Percentiles rank a stretch among this genome's conserved stretches.
These are phyloP conservation scores for Pyralis farinalis DNA, from an alignment of 2,888 invertebrate species.

Conservation along the genomic window DNA sequence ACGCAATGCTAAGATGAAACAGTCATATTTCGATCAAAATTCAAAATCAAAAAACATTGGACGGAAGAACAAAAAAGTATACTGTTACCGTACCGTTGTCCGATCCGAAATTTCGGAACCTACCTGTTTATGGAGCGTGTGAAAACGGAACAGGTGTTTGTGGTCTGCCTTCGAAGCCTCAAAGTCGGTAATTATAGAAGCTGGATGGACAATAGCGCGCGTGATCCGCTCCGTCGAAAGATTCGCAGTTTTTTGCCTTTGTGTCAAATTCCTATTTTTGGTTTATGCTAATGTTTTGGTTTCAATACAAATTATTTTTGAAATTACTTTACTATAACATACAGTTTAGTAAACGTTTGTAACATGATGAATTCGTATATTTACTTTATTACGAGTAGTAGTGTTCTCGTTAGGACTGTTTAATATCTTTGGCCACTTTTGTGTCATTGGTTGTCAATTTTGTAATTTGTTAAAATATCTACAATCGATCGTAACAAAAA, in stretches of 20 bases:
- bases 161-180: conserved; percentile 20
- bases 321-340: neutral
- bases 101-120: conserved; percentile 44
- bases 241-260: conserved; percentile 33
- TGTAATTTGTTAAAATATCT: no score
- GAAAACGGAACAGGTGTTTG: conserved; percentile 76
- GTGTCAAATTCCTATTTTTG: conserved; percentile 5
- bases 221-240: conserved; percentile 41
- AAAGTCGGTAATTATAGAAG: conserved; percentile 60
- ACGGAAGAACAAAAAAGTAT: conserved; percentile 60
- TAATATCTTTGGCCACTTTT: no score
- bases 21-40: conserved; percentile 1
- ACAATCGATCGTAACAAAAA: no score
- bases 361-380: no score
- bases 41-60: conserved; percentile 24
- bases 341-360: no score
- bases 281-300: neutral
- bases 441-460: no score
- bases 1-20: conserved; percentile 1
- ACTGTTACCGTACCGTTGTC: conserved; percentile 59
- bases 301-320: neutral
- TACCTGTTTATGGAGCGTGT: conserved; percentile 71
- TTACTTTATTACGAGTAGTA: no score
- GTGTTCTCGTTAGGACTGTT: no score
- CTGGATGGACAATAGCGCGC: conserved; percentile 52